Percentiles rank a stretch among this genome's conserved stretches.
Conservation (phyloP, 2,113 vertebrate genomes). For the Poicephalus gulielmi region DNA sequence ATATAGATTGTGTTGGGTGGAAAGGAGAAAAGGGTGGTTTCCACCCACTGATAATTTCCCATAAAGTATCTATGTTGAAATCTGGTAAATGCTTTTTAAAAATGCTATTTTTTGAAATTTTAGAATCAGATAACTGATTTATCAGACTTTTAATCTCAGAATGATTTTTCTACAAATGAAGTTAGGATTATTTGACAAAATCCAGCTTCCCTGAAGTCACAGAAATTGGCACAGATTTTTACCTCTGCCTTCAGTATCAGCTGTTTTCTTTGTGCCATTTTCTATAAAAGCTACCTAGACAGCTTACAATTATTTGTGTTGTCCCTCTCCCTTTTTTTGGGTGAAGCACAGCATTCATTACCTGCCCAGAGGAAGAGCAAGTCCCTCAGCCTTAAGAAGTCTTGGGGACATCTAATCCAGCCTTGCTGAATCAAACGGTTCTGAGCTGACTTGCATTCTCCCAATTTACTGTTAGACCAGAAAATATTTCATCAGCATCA, state of each 20-base stretch:
- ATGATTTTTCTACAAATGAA: neutral
- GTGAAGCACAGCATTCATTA: neutral
- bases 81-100: neutral
- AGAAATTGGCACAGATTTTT: neutral
- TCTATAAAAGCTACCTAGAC: neutral
- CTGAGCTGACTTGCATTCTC: neutral
- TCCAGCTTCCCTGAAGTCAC: neutral
- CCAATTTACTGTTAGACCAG: constrained; percentile 1
- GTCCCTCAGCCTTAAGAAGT: neutral
- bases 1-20: neutral
- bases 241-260: neutral
- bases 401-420: neutral
- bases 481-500: constrained; percentile 44
- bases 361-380: neutral
- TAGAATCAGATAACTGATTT: neutral
- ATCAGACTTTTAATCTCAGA: neutral
- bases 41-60: neutral
- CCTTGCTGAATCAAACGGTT: neutral
- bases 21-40: neutral
- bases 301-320: neutral
- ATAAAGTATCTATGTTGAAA: neutral
- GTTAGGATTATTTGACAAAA: neutral
- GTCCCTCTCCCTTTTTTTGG: neutral
- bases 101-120: neutral
- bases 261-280: neutral